phyloP scores from a whole-genome alignment of 2,888 invertebrate genomes.

The Fragum sueziense region DNA sequence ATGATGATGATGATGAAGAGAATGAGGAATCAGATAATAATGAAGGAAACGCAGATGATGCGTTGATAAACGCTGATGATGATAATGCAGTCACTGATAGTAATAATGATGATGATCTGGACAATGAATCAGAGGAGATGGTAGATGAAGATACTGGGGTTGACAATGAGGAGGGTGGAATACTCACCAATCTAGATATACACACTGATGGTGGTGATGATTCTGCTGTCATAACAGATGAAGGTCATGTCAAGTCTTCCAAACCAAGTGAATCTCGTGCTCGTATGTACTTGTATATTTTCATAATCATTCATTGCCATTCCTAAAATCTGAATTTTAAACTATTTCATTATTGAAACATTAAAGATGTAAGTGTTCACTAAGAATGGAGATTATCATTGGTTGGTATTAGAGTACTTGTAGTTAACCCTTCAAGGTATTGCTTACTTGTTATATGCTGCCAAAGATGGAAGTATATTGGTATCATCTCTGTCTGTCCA shows the following conservation, averaged over 20 bases:
- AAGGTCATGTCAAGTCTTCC: background rate
- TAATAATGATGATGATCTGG: constrained; percentile 4
- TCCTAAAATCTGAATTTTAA: too few relatives aligned
- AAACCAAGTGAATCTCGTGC: background rate
- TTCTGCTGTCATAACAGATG: background rate
- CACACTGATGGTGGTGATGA: background rate
- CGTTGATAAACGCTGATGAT: constrained; percentile 83
- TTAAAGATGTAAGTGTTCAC: too few relatives aligned
- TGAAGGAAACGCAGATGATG: constrained; percentile 84
- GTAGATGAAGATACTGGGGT: background rate
- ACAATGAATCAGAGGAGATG: background rate
- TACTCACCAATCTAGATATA: background rate
- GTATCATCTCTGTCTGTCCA: too few relatives aligned
- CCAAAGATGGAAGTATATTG: too few relatives aligned
- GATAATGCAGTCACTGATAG: background rate
- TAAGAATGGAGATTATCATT: too few relatives aligned
- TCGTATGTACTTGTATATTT: background rate
- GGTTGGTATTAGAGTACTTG: too few relatives aligned
- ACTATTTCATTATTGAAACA: too few relatives aligned
- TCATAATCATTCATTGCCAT: too few relatives aligned
- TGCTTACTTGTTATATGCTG: too few relatives aligned
- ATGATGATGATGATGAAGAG: constrained; percentile 1
- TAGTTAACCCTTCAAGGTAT: too few relatives aligned
- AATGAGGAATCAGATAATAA: background rate
- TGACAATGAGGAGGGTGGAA: background rate